These are phyloP conservation scores for Leptinotarsa rubiginosa DNA, from an alignment of 2,888 invertebrate species.

Conservation along the genomic window DNA sequence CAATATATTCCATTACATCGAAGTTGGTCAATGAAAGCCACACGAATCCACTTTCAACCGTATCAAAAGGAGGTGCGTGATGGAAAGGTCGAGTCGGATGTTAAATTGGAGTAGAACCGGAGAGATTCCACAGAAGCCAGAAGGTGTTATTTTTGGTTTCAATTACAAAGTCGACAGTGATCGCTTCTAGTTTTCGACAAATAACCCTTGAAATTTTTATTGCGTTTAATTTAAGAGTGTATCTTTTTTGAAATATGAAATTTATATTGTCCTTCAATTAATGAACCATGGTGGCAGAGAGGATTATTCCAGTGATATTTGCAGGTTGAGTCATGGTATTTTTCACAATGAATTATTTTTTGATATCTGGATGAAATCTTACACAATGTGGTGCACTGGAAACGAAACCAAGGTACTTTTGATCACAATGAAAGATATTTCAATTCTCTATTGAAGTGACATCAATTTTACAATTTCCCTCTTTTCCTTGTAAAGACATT, in stretches of 20 bases:
- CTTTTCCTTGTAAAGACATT: no score
- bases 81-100: background rate
- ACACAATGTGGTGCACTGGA: no score
- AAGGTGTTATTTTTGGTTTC: background rate
- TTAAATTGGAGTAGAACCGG: background rate
- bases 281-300: no score
- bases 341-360: no score
- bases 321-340: no score
- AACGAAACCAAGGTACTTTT: no score
- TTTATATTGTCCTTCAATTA: background rate
- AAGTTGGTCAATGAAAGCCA: conserved; percentile 27
- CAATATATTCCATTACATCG: conserved; percentile 30
- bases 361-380: no score
- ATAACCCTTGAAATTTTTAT: no score
- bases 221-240: background rate
- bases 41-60: conserved; percentile 4
- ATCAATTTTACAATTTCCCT: no score
- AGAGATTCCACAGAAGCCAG: background rate
- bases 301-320: no score
- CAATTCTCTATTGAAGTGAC: no score
- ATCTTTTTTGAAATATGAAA: background rate
- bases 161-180: background rate
- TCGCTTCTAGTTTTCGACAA: background rate
- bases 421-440: no score
- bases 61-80: conserved; percentile 6